Evolutionary conservation across 2,797 vertebrate genomes (phyloP).

Genomic region (Acipenser oxyrinchus): DNA sequence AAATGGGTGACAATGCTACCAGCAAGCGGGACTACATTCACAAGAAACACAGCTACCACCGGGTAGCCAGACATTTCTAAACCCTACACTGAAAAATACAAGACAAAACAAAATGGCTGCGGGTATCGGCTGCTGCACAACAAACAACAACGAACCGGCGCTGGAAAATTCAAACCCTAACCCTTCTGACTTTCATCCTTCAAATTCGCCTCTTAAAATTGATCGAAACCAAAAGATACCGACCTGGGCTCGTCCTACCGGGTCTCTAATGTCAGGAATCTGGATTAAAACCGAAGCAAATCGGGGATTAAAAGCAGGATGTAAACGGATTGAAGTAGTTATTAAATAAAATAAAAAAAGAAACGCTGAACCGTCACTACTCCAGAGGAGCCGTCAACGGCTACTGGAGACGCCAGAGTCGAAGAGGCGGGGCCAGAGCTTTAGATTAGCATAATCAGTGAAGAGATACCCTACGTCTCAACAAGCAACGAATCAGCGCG

Average conservation of each 20-base stretch:
- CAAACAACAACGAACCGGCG: neutral
- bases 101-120: slow-evolving; percentile 5
- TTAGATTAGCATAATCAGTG: neutral
- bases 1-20: too few species aligned
- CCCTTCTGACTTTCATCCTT: too few species aligned
- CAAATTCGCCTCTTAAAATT: neutral
- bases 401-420: neutral
- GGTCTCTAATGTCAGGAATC: neutral
- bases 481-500: too few species aligned
- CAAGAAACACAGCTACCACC: too few species aligned
- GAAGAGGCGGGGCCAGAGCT: neutral
- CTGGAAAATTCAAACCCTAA: neutral
- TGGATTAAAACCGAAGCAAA: neutral
- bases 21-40: too few species aligned
- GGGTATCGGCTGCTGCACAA: neutral
- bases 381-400: neutral
- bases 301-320: neutral
- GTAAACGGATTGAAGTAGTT: neutral
- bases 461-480: too few species aligned
- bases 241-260: slow-evolving; percentile 8
- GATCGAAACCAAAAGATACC: neutral
- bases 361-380: slow-evolving; percentile 1
- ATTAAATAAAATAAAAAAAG: neutral
- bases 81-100: neutral
- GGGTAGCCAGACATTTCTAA: neutral